Evolutionary conservation across 2,797 vertebrate genomes (phyloP), one percentile per base, ranked within the genome.

Genomic region (Pseudopleuronectes americanus): DNA sequence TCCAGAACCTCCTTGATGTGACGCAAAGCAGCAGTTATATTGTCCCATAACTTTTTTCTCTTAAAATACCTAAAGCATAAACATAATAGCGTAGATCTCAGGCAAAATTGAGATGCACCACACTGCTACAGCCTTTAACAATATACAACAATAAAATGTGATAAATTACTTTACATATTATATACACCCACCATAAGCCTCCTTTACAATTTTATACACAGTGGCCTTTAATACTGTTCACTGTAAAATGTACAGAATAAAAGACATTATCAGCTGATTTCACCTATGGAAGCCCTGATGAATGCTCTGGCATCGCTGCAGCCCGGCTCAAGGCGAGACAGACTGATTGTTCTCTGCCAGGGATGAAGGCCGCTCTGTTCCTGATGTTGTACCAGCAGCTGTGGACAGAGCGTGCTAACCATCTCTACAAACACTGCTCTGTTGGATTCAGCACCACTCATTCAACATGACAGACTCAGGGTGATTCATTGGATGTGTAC

Each of bases 351-450:
- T 70, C 36, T 70, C 24, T 7, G 38, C 52, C 31, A 4, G 17
- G 45, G 21, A 62, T 57, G 57, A 66, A 76, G 70, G 36, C 60
- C 56, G 76, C 72, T 72, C 67, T 84, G 83, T 83, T 77, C 75
- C 78, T 68, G 53, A 53, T 69, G 77, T 56, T 66, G 67, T 24
- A 71, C 75, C 74, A 74, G 81, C 74, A 86, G 65, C 56, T 80
- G 75, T 0, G 77, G 59, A 85, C 74, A 65, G 61, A 2, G 66
- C 14, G 53, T 79, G 51, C 76, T 33, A 16, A 22, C 81, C 74
- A 47, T 82, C 83, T 81, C 73, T 78, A 68, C 77, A 84, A 76
- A 72, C 41, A 58, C 23, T 1, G 22, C 52, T 63, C 76, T 43
- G 68, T 57, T 71, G 28, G 13, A 48, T 69, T 76, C 57, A 71